Base-by-base conservation (phyloP, 92 coral and sea anemone species). In the Bergia sp. region DNA sequence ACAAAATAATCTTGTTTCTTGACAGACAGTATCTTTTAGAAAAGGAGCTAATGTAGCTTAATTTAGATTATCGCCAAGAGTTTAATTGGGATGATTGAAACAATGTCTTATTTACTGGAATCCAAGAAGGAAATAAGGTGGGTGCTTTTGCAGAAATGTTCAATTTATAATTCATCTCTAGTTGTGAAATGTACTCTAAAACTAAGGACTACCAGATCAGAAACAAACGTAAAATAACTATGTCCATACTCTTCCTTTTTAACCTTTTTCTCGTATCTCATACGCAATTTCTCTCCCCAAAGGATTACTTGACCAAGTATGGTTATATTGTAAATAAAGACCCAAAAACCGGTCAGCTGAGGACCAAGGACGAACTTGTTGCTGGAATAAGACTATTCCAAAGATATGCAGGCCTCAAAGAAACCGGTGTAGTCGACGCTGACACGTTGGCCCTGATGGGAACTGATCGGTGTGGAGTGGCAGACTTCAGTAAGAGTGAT, bases 401-500 rank as follows among this genome's bases (percentile, higher is more conserved):
- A 73, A 90, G 89, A 1, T 93, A 88, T 45, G 89, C 89, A 1
- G 92, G 95, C 16, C 79, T 93, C 1, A 76, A 85, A 42, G 94
- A 89, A 69, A 93, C 94, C 7, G 95, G 95, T 53, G 40, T 53
- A 2, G 20, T 81, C 3, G 94, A 93, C 50, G 87, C 90, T 41
- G 44, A n/a, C 39, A 89, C 87, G 1, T 16, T 66, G 10, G 89
- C 80, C 9, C 7, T 91, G 57, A 91, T 93, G 75, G 57, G 61
- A 10, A 91, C 38, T 36, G 90, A 85, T n/a, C 86, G 95, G 3
- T 93, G 95, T 73, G 90, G 95, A 5, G 82, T 91, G 38, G 88
- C 88, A 21, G 95, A 93, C 83, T 87, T 93, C 57, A 86, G 86
- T 0, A 88, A 81, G 40, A 88, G 90, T 12, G 86, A 82, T 11